Evolutionary conservation across 2,888 invertebrate genomes (phyloP).

Genomic region (Spodoptera exigua): DNA sequence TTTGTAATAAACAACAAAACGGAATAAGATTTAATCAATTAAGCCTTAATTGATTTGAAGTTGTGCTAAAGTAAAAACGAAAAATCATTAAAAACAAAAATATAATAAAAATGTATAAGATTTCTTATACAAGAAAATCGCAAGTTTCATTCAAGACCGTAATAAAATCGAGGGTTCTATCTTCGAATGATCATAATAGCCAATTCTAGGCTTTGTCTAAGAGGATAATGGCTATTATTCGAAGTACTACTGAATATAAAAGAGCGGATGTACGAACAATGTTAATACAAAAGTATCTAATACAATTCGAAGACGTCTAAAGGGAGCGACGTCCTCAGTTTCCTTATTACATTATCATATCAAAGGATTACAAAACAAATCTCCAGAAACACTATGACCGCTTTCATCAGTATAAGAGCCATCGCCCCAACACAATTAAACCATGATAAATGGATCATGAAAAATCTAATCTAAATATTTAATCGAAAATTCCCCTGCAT

Average conservation of each 20-base stretch:
- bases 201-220: conserved; percentile 36
- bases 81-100: no score
- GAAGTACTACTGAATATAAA: conserved; percentile 36
- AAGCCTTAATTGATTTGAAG: no score
- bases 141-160: no score
- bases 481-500: conserved; percentile 87
- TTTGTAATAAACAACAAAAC: no score
- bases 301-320: conserved; percentile 46
- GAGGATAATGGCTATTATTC: conserved; percentile 39
- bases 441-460: conserved; percentile 87
- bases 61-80: no score
- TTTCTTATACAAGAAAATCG: no score
- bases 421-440: conserved; percentile 85
- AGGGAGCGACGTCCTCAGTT: conserved; percentile 52
- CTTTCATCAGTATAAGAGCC: conserved; percentile 75
- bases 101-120: neutral
- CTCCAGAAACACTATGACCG: conserved; percentile 67
- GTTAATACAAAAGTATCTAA: conserved; percentile 43
- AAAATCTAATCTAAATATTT: conserved; percentile 89
- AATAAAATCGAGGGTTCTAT: conserved; percentile 1
- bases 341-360: conserved; percentile 86
- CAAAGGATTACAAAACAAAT: conserved; percentile 81
- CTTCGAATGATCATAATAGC: conserved; percentile 14
- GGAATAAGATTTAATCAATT: no score
- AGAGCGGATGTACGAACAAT: conserved; percentile 38